Evolutionary conservation across 2,797 vertebrate genomes (phyloP), one percentile per base, ranked within the genome.

Genomic region (Megalops cyprinoides): DNA sequence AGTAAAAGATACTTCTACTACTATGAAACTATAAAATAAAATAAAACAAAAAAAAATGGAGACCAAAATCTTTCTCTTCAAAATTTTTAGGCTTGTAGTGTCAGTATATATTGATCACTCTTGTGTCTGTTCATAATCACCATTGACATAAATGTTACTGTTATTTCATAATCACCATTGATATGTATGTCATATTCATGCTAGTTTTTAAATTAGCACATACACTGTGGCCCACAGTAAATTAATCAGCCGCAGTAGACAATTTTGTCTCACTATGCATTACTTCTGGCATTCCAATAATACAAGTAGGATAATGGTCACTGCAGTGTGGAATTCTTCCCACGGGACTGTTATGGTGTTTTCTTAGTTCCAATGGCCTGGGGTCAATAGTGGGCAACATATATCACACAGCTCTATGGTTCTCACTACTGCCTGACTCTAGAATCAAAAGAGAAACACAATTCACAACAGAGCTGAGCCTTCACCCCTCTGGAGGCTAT

Each of bases 371-470:
- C 37, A 74, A 49, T 44, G 28, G 23, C 12, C 18, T 74, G n/a
- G 71, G 71, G 71, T 49, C 71, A 74, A n/a, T 1, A n/a, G 42
- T 49, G 71, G 71, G 46, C 23, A 46, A 9, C n/a, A 49, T 74
- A 49, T 25, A 49, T 74, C 71, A 74, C n/a, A 44, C 37, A 25
- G 42, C 23, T 31, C 44, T 28, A 9, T 31, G 25, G 25, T 28
- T 25, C 42, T 74, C n/a, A 25, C 42, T 42, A 58, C 39, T 37
- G 53, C 53, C 49, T 74, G 69, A 58, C 37, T 79, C 14, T 48
- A 49, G 25, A 46, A 49, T 20, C 2, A 9, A 10, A 3, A 67
- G 25, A 31, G 49, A 74, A 74, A 74, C 44, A 74, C 48, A 31
- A 20, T 44, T 10, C n/a, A 25, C 14, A 48, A 18, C n/a, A 74